A percentile compares a stretch with the other conserved stretches of the same genome.
Conservation (phyloP, 2,888 invertebrate genomes). For the Drosophila fulvimacula region DNA sequence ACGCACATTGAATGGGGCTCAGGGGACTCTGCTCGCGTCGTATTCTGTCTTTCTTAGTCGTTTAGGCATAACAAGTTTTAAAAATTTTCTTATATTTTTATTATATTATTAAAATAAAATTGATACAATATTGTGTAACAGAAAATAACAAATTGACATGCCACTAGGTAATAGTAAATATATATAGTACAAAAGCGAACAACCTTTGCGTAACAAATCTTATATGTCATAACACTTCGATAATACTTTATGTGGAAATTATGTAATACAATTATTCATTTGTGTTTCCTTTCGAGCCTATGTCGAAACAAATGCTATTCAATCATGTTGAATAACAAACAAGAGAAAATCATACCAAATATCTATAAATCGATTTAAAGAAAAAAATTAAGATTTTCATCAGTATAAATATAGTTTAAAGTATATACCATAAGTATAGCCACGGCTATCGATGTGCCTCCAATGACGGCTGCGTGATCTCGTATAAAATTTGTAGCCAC, state of each 20-base stretch:
- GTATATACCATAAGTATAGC: constrained; percentile 92
- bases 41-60: too few relatives aligned
- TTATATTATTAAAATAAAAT: constrained; percentile 43
- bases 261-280: constrained; percentile 42
- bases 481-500: constrained; percentile 90
- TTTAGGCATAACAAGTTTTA: background rate
- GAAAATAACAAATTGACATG: constrained; percentile 44
- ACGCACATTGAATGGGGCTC: too few relatives aligned
- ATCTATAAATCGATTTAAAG: constrained; percentile 87
- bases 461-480: constrained; percentile 92
- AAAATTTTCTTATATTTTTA: constrained; percentile 11
- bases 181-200: constrained; percentile 51
- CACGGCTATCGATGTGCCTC: constrained; percentile 92
- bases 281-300: constrained; percentile 25
- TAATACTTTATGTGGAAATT: constrained; percentile 65
- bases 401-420: background rate
- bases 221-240: constrained; percentile 45
- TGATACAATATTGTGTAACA: constrained; percentile 57
- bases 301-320: constrained; percentile 85
- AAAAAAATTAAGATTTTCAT: background rate
- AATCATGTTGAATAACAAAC: constrained; percentile 93
- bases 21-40: too few relatives aligned
- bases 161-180: constrained; percentile 39
- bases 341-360: constrained; percentile 93
- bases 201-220: constrained; percentile 13